These are phyloP conservation scores for Hipposideros larvatus DNA, from an alignment of 2,797 vertebrate species.

Conservation along the genomic window DNA sequence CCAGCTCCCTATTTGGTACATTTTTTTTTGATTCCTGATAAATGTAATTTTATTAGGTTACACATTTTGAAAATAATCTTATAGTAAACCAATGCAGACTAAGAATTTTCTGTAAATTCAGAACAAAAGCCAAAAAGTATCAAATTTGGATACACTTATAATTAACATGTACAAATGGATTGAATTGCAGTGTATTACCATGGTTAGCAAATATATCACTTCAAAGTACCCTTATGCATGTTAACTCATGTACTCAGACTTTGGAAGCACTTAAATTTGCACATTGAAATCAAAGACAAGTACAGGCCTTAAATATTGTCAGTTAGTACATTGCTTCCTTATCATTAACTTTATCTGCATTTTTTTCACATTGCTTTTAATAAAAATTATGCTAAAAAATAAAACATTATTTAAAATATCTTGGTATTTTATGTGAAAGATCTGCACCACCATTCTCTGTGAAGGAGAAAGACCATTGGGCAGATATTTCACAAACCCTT, in stretches of 20 bases:
- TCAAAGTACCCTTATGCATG: background rate
- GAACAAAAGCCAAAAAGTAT: conserved; percentile 68
- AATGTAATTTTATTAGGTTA: conserved; percentile 46
- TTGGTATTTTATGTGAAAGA: conserved; percentile 61
- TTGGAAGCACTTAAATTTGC: background rate
- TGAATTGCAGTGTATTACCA: background rate
- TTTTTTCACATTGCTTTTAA: conserved; percentile 78
- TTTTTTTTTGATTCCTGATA: conserved; percentile 41
- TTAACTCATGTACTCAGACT: background rate
- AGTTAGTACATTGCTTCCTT: conserved; percentile 63
- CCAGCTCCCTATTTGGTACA: background rate
- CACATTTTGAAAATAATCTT: conserved; percentile 76
- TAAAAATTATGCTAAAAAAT: conserved; percentile 7
- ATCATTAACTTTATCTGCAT: conserved; percentile 77
- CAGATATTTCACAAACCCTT: conserved; percentile 11
- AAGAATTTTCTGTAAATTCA: conserved; percentile 61
- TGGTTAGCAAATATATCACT: background rate
- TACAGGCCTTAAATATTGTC: conserved; percentile 72
- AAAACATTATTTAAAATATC: background rate
- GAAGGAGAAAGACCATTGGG: background rate
- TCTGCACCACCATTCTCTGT: conserved; percentile 36
- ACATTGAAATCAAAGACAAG: conserved; percentile 74
- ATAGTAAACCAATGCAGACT: background rate
- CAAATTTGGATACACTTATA: conserved; percentile 72
- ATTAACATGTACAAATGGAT: background rate